These are phyloP conservation scores for Antrozous pallidus DNA, from an alignment of 2,797 vertebrate species.

Conservation along the genomic window DNA sequence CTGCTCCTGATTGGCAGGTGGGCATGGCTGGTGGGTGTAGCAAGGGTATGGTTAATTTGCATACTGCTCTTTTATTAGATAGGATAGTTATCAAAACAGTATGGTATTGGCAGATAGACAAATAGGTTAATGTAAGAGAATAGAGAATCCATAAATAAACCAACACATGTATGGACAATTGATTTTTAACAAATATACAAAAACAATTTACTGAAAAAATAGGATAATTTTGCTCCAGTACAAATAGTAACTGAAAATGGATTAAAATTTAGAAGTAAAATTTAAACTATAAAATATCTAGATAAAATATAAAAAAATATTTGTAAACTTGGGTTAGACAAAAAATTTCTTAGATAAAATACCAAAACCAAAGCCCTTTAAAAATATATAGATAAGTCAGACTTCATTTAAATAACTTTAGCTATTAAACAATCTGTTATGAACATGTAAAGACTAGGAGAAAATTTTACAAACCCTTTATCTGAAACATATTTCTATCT, in stretches of 20 bases:
- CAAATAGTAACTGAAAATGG: neutral
- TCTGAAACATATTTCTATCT: neutral
- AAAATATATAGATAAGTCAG: neutral
- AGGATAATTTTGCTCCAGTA: neutral
- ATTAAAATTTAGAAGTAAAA: neutral
- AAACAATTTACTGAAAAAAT: neutral
- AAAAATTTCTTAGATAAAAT: neutral
- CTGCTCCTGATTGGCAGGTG: no score
- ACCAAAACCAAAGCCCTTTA: neutral
- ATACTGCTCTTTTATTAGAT: no score
- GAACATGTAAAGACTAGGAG: neutral
- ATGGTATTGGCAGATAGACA: neutral
- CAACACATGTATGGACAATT: neutral
- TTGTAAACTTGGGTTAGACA: neutral
- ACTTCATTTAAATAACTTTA: neutral
- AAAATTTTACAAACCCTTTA: neutral
- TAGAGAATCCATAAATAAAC: neutral
- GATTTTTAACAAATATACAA: neutral
- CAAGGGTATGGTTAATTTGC: no score
- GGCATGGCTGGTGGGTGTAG: no score
- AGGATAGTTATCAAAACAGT: neutral
- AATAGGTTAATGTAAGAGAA: neutral
- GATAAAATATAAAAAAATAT: neutral
- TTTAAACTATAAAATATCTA: neutral
- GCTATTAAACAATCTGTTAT: neutral